Percentiles rank a stretch among this genome's conserved stretches.
phyloP scores from a whole-genome alignment of 2,113 vertebrate species.

The Labeo rohita region DNA sequence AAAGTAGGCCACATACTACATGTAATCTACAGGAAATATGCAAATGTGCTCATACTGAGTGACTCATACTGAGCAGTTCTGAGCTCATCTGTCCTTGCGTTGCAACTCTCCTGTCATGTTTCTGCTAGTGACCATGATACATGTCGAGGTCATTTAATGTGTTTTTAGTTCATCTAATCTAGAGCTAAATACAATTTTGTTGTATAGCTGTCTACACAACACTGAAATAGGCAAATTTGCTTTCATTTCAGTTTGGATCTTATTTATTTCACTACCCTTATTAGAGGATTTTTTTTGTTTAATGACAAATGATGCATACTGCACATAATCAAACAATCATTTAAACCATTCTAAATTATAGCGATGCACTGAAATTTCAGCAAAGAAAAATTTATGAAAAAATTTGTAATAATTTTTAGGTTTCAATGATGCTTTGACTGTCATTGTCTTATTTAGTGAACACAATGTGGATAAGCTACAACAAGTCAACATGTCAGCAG shows the following conservation, averaged over 20 bases:
- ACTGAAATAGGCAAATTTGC: not conserved
- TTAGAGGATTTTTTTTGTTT: not conserved
- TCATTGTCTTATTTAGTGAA: not conserved
- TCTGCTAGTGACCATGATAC: not conserved
- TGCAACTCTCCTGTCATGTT: conserved; percentile 2
- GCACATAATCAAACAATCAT: not conserved
- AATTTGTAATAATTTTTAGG: not conserved
- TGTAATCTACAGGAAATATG: conserved; percentile 4
- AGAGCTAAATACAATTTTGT: not conserved
- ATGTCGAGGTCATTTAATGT: not conserved
- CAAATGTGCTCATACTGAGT: conserved; percentile 22
- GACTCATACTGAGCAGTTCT: conserved; percentile 3
- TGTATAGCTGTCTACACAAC: not conserved
- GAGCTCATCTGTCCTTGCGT: conserved; percentile 18
- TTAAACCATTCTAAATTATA: not conserved
- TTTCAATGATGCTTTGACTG: not conserved
- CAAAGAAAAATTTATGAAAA: not conserved
- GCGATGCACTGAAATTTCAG: not conserved
- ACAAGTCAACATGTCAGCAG: not conserved
- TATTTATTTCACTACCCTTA: not conserved
- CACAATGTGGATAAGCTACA: not conserved
- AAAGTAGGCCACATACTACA: not conserved
- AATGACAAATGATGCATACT: not conserved
- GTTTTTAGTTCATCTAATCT: not conserved
- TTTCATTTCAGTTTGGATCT: not conserved